phyloP scores from a whole-genome alignment of 2,888 invertebrate species.

The Nemurella pictetii region DNA sequence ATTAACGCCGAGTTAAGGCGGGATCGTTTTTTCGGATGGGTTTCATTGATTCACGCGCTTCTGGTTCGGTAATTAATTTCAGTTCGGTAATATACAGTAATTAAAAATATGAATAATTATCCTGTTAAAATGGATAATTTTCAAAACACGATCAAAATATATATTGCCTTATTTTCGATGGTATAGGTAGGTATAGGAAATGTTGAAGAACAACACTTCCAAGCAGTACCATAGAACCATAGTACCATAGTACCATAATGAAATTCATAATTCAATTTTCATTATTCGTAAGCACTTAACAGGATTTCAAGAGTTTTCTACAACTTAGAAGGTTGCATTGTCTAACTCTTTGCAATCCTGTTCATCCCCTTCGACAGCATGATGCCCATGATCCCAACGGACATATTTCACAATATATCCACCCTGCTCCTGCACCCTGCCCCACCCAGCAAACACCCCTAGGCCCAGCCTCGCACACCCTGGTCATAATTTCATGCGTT shows the following conservation, averaged over 20 bases:
- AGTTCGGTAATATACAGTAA: not conserved
- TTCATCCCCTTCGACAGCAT: not conserved
- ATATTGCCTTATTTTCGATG: too few species aligned
- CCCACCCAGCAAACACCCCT: not conserved
- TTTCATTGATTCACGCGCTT: not conserved
- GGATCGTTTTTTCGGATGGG: not conserved
- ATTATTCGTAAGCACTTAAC: not conserved
- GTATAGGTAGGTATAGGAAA: too few species aligned
- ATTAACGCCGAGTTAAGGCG: not conserved
- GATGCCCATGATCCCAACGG: constrained; percentile 5
- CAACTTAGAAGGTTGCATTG: not conserved
- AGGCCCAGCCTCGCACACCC: not conserved
- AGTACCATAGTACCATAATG: too few species aligned
- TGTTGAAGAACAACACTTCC: not conserved
- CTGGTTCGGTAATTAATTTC: too few species aligned
- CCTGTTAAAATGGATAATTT: not conserved
- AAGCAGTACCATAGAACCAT: too few species aligned
- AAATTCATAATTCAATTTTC: not conserved
- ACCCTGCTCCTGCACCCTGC: too few species aligned
- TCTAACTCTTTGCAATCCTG: not conserved
- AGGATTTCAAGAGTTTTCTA: not conserved
- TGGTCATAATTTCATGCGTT: constrained; percentile 24
- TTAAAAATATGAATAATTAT: not conserved
- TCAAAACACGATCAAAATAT: not conserved
- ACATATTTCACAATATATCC: constrained; percentile 14